Base-by-base conservation (phyloP, 2,888 invertebrate species). In the Hymenopus coronatus region DNA sequence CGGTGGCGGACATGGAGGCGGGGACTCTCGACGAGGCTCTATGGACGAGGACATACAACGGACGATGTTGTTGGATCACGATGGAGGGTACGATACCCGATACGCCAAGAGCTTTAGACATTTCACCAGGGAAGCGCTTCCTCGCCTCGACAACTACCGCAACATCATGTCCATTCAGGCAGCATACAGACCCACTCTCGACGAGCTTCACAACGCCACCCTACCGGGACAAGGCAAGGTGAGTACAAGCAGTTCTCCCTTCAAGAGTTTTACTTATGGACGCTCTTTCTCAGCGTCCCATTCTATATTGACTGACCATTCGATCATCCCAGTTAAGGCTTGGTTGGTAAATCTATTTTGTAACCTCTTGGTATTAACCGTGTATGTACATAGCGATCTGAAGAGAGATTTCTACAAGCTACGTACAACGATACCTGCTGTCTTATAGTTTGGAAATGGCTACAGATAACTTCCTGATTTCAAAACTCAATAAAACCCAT, bases 111-210 rank as follows among this genome's bases (percentile, higher is more conserved):
- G 97, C 93, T 97, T 97, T 93, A 95, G 97, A 90, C 97, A 98
- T 92, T 96, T 98, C 93, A 98, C 98, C 30, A 94, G 98, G 89
- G 98, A 98, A 93, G 98, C 97, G 12, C 93, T 98, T 90, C 98
- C 98, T 3, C 95, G 98, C 88, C 93, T 98, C 93, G 98, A 98
- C 93, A 98, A 98, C 94, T 98, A 98, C 93, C 95, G 98, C 91
- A 97, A 98, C 92, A 97, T 98, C 91, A 95, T 97, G 95, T 98
- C 98, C 28, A 95, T 98, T 84, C 97, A 97, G 93, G 97, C 97
- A 4, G 97, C 96, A 15, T 97, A 97, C 91, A 95, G 98, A 91
- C 98, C 98, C 27, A 97, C 98, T 7, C 93, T 98, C 90, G 98
- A 98, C 92, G 98, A 98, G 93, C 95, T 98, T 28, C 98, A 98